Conservation (phyloP, 2,113 vertebrate genomes). For the Isurus oxyrinchus region DNA sequence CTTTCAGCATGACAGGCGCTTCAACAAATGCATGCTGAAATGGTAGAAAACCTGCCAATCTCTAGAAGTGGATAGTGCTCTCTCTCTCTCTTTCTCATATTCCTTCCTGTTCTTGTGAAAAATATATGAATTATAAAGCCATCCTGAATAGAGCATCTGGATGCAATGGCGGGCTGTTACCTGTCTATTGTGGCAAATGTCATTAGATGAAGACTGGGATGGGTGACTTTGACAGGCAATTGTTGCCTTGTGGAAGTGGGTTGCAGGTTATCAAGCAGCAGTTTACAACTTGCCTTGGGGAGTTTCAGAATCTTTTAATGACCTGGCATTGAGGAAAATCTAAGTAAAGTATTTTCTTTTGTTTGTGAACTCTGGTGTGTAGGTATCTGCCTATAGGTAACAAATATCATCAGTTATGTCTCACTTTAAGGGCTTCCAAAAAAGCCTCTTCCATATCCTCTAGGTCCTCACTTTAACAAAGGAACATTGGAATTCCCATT, state of each 20-base stretch:
- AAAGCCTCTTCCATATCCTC: neutral
- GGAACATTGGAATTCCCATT: neutral
- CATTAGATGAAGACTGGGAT: neutral
- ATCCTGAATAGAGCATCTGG: neutral
- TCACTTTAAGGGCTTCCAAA: neutral
- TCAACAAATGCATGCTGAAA: neutral
- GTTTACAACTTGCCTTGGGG: neutral
- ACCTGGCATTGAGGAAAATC: neutral
- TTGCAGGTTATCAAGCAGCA: neutral
- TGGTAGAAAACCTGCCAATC: neutral
- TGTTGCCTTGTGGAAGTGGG: neutral
- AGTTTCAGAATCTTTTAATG: neutral
- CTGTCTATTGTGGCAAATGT: neutral
- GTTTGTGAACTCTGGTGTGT: neutral
- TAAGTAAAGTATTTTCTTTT: neutral
- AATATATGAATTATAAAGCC: neutral
- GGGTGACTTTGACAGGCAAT: neutral
- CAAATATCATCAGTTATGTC: neutral
- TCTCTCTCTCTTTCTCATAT: neutral
- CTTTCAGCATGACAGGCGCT: neutral
- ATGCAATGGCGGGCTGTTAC: neutral
- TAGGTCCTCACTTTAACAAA: neutral
- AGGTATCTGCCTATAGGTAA: neutral
- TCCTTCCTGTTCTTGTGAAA: too few species aligned
- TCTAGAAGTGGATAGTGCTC: neutral